Evolutionary conservation across 2,888 invertebrate genomes (phyloP).

Genomic region (Phoronis australis): DNA sequence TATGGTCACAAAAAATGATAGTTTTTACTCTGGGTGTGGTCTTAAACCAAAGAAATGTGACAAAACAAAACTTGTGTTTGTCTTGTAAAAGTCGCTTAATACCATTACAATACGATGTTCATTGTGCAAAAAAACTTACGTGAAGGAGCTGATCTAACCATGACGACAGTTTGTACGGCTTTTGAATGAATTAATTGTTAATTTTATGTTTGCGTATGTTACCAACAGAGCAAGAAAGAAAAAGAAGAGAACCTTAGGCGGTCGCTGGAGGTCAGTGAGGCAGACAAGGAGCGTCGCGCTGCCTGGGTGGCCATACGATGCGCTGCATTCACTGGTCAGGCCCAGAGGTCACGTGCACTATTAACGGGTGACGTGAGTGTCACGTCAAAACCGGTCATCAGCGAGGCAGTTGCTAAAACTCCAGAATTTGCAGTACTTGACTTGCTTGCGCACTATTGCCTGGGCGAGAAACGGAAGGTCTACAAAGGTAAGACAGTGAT

Average conservation of each 20-base stretch:
- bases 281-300: slow-evolving; percentile 33
- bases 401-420: slow-evolving; percentile 24
- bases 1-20: too few relatives aligned
- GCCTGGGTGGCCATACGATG: slow-evolving; percentile 45
- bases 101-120: too few relatives aligned
- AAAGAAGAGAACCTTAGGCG: neutral
- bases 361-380: slow-evolving; percentile 36
- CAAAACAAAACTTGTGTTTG: too few relatives aligned
- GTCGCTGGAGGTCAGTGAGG: neutral
- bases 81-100: too few relatives aligned
- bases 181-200: too few relatives aligned
- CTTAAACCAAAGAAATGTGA: too few relatives aligned
- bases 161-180: too few relatives aligned
- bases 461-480: slow-evolving; percentile 47
- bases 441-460: slow-evolving; percentile 40
- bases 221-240: slow-evolving; percentile 26
- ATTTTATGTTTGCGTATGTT: too few relatives aligned
- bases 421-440: slow-evolving; percentile 47
- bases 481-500: slow-evolving; percentile 49
- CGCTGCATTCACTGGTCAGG: slow-evolving; percentile 37
- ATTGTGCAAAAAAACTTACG: too few relatives aligned
- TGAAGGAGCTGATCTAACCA: too few relatives aligned
- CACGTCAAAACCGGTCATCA: slow-evolving; percentile 27
- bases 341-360: slow-evolving; percentile 31
- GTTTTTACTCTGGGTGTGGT: too few relatives aligned